These are phyloP conservation scores for Calonectris borealis DNA, from an alignment of 2,113 vertebrate species.

Conservation along the genomic window DNA sequence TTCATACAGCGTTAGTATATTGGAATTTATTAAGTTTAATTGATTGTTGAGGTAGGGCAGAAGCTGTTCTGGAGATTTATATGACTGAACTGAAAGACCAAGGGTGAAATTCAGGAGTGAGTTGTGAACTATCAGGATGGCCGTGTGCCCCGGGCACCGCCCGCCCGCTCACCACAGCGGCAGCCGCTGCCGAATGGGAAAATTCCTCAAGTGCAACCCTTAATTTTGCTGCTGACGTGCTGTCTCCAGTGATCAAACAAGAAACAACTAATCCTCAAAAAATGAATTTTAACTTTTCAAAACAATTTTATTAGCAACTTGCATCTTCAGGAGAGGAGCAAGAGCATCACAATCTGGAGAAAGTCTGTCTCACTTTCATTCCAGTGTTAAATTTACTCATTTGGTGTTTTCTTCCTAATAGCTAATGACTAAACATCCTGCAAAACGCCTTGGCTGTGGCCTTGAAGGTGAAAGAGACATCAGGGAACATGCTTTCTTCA, in stretches of 20 bases:
- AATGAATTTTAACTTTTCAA: not conserved
- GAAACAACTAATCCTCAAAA: not conserved
- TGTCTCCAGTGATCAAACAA: not conserved
- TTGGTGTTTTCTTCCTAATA: conserved; percentile 38
- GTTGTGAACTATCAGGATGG: not conserved
- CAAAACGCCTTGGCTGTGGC: conserved; percentile 93
- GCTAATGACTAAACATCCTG: conserved; percentile 98
- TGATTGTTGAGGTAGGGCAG: not conserved
- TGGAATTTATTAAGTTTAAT: conserved; percentile 36
- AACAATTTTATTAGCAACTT: not conserved
- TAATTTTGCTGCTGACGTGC: not conserved
- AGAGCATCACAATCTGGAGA: not conserved
- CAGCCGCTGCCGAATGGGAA: not conserved
- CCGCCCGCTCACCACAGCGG: not conserved
- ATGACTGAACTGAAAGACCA: not conserved
- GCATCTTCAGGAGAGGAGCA: not conserved
- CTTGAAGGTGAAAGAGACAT: conserved; percentile 91
- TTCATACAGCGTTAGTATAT: not conserved
- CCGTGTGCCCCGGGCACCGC: not conserved
- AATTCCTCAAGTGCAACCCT: not conserved
- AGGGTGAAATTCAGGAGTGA: not conserved
- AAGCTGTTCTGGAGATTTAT: not conserved
- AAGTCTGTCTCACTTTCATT: not conserved
- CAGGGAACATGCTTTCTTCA: conserved; percentile 94
- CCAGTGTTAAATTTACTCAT: not conserved